phyloP scores from a whole-genome alignment of 2,797 vertebrate species.

The Merluccius polli region DNA sequence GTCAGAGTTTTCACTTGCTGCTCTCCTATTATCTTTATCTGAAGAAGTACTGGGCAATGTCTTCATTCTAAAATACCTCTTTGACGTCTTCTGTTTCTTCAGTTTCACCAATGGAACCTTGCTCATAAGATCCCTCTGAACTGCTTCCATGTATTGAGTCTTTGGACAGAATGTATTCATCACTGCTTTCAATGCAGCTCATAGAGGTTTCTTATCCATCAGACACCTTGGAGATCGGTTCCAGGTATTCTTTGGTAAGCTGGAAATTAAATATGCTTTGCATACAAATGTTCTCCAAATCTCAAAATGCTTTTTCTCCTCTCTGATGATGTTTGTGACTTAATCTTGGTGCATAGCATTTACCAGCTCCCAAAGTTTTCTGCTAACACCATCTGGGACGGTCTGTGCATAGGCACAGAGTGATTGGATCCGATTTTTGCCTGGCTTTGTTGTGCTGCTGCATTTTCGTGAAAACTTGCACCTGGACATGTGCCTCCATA shows the following conservation, averaged over 20 bases:
- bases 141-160: background rate
- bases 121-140: background rate
- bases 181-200: background rate
- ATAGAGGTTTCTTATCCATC: background rate
- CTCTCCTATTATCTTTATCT: background rate
- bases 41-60: background rate
- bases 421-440: background rate
- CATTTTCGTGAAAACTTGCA: background rate
- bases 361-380: background rate
- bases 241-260: background rate
- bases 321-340: no score
- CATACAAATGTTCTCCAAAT: no score
- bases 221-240: background rate
- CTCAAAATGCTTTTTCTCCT: no score
- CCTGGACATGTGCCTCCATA: slow-evolving; percentile 1
- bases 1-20: background rate
- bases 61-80: no score
- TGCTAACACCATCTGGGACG: background rate
- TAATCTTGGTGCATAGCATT: background rate
- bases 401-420: slow-evolving; percentile 1
- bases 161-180: background rate
- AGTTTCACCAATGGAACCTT: background rate
- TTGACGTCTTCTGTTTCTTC: no score
- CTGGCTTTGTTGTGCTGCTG: background rate
- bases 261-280: background rate